Evolutionary conservation across 2,113 vertebrate genomes (phyloP).

Genomic region (Crotalus helleri): DNA sequence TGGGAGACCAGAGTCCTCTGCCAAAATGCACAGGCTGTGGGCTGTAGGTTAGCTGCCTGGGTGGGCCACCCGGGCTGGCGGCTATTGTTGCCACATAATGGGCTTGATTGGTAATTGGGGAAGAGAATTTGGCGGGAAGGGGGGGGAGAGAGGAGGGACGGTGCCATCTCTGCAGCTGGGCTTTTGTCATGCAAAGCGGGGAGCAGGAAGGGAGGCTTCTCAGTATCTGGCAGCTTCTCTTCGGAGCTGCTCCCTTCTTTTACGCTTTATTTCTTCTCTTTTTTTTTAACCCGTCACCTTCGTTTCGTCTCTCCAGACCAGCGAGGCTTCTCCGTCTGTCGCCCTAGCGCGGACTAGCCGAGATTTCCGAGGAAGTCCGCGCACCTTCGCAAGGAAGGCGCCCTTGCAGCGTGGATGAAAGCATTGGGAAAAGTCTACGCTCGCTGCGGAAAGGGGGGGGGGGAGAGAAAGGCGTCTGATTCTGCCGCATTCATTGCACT

Average conservation of each 20-base stretch:
- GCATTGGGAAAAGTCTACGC: neutral
- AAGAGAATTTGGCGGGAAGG: neutral
- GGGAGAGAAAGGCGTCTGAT: too few relatives aligned
- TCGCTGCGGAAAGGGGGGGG: neutral
- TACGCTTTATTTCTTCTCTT: neutral
- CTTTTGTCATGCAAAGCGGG: conserved; percentile 27
- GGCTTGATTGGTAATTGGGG: conserved; percentile 32
- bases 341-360: neutral
- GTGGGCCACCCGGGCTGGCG: neutral
- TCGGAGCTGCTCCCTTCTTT: neutral
- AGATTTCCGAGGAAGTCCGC: neutral
- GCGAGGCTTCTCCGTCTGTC: neutral
- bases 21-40: neutral
- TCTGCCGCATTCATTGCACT: neutral
- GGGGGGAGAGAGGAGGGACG: neutral
- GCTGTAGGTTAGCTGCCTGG: conserved; percentile 18
- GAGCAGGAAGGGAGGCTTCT: conserved; percentile 14
- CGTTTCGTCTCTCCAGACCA: neutral
- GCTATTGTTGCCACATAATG: conserved; percentile 23
- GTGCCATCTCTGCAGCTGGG: conserved; percentile 30
- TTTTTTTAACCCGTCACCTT: neutral
- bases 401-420: neutral
- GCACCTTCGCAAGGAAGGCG: neutral
- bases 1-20: neutral
- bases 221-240: neutral